phyloP scores from a whole-genome alignment of 2,797 vertebrate species.

The Scolopax rusticola region DNA sequence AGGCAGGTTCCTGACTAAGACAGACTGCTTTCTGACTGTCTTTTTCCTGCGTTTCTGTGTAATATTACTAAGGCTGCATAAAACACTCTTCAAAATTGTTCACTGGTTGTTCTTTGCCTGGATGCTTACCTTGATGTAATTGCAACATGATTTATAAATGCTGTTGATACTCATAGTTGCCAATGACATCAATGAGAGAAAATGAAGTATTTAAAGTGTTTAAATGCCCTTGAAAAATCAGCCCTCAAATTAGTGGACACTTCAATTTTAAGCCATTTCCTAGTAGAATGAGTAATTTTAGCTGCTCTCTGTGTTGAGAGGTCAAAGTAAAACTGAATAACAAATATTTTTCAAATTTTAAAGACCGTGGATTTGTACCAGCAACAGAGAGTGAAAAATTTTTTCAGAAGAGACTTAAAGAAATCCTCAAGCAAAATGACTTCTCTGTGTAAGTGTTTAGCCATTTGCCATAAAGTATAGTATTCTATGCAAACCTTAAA shows the following conservation, averaged over 20 bases:
- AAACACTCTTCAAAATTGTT: not conserved
- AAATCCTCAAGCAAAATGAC: conserved; percentile 93
- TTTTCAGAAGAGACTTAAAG: conserved; percentile 93
- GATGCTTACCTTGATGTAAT: not conserved
- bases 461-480: conserved; percentile 16
- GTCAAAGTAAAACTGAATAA: conserved; percentile 44
- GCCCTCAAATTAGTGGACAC: not conserved
- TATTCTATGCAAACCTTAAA: conserved; percentile 43
- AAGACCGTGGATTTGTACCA: conserved; percentile 87
- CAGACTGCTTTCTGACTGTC: not conserved
- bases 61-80: not conserved
- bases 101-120: not conserved
- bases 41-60: not conserved
- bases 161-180: not conserved
- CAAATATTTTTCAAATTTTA: conserved; percentile 75
- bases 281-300: conserved; percentile 22
- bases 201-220: not conserved
- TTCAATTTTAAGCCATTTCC: conserved; percentile 3
- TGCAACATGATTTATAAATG: not conserved
- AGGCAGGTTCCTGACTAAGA: not conserved
- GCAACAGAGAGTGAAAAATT: conserved; percentile 90
- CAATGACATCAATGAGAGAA: not conserved
- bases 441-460: conserved; percentile 91
- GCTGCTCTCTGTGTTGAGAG: conserved; percentile 35
- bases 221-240: not conserved